Base-by-base conservation (phyloP, 2,113 vertebrate species). In the Galeopterus variegatus region DNA sequence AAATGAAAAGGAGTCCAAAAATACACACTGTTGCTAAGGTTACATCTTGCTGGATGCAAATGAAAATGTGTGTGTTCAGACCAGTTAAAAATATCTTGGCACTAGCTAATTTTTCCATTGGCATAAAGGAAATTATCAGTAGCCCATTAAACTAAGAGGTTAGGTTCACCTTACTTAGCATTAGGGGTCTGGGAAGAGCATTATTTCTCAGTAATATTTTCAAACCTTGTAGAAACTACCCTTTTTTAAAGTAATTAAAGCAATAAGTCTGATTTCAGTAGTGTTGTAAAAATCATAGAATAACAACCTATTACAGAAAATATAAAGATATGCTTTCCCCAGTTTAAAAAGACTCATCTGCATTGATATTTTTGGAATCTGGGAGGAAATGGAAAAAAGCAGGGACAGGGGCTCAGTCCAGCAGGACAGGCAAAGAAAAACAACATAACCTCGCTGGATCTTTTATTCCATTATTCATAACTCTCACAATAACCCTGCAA, bases 1-100 rank as follows among this genome's bases (percentile, higher is more conserved):
- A 99, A 98, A 98, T 98, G 98, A 99, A 99, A 98, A 98, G 98
- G 98, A 98, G 97, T 98, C 98, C 98, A 94, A 45, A 99, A 98
- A 99, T 99, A 99, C 98, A 98, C 96, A 95, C 96, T 96, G 99
- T 99, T 99, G 98, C 99, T 98, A 98, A 94, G 98, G 99, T 98
- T 98, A 99, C 99, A 97, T 98, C 98, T 97, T 94, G 96, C 98
- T 98, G 96, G 72, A 99, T 99, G 98, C 98, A 99, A 98, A 98
- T 98, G 97, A 98, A 98, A 98, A 98, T 97, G 98, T 96, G 97
- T 97, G 98, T 98, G 96, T 98, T 97, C 95, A 94, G 69, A 98
- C 97, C 93, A 97, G 97, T 97, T 98, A 98, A 98, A 99, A 99
- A 98, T 98, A 99, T 95, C 98, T 97, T 90, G 94, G 82, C 95